These are phyloP conservation scores for Pteronura brasiliensis DNA, from an alignment of 2,113 vertebrate genomes.

Conservation along the genomic window DNA sequence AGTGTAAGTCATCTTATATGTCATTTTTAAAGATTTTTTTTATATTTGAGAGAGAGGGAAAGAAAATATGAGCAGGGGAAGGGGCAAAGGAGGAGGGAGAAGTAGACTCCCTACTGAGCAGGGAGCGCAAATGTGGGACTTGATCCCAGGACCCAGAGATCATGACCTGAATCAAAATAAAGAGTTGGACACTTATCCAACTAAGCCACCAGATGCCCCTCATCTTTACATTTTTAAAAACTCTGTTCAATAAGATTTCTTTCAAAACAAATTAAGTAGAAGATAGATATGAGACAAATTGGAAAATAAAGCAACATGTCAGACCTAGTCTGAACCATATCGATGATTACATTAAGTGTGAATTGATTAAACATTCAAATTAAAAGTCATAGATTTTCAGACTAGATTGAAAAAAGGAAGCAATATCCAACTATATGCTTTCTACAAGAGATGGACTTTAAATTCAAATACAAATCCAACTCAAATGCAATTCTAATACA, in stretches of 20 bases:
- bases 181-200: not conserved
- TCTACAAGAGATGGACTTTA: not conserved
- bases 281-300: not conserved
- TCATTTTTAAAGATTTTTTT: not conserved
- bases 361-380: not conserved
- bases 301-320: not conserved
- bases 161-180: not conserved
- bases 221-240: not conserved
- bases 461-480: not conserved
- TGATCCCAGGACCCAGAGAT: not conserved
- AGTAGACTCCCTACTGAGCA: not conserved
- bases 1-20: not conserved
- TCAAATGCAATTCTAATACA: not conserved
- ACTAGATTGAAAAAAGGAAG: not conserved
- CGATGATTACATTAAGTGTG: not conserved
- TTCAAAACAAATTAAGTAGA: not conserved
- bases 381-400: not conserved
- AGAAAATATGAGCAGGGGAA: not conserved
- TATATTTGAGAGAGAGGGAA: not conserved
- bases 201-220: not conserved
- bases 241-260: not conserved
- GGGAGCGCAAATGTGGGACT: not conserved
- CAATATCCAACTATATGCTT: not conserved
- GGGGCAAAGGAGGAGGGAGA: not conserved
- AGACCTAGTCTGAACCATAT: not conserved